A percentile compares a stretch with the other conserved stretches of the same genome.
Evolutionary conservation across 2,113 vertebrate genomes (phyloP).

Genomic region (Poecilia latipinna): DNA sequence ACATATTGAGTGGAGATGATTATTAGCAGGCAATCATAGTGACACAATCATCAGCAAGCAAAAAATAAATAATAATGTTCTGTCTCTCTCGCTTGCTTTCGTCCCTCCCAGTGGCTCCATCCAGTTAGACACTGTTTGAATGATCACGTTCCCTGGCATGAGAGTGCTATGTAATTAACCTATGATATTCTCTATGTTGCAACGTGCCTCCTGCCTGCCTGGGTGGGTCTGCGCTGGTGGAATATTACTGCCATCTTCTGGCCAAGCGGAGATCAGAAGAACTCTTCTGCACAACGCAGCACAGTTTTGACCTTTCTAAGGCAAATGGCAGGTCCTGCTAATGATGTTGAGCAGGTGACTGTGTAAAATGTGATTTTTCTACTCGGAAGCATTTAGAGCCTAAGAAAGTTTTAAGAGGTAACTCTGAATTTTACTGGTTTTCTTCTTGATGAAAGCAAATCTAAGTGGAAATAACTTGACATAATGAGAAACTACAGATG

Average conservation of each 20-base stretch:
- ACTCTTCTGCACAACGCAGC: background rate
- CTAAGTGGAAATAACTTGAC: background rate
- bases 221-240: constrained; percentile 39
- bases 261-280: background rate
- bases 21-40: constrained; percentile 48
- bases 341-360: background rate
- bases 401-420: background rate
- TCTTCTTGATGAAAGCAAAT: background rate
- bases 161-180: constrained; percentile 79
- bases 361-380: background rate
- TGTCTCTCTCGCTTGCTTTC: constrained; percentile 17
- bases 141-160: constrained; percentile 78
- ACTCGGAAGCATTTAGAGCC: background rate
- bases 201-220: constrained; percentile 57
- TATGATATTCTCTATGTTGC: constrained; percentile 67
- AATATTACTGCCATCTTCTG: constrained; percentile 80
- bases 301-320: constrained; percentile 16
- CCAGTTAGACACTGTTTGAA: constrained; percentile 71
- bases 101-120: constrained; percentile 39
- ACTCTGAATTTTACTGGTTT: background rate
- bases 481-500: background rate
- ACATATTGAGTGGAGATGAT: constrained; percentile 39
- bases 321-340: background rate
- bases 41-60: constrained; percentile 52
- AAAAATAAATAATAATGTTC: constrained; percentile 40